phyloP scores from a whole-genome alignment of 1,140 invertebrate species.

The Geopemphigus sp. region DNA sequence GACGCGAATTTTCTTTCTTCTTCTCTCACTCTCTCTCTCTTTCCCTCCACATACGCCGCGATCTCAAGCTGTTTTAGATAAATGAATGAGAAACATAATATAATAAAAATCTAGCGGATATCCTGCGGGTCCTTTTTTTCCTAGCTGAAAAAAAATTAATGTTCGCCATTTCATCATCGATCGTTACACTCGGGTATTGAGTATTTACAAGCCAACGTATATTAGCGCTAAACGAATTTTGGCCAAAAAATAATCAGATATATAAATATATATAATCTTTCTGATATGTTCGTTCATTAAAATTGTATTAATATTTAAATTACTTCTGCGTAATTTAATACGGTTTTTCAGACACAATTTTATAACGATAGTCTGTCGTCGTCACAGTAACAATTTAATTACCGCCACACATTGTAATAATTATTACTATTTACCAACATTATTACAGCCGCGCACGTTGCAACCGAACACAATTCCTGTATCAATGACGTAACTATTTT shows the following conservation, averaged over 20 bases:
- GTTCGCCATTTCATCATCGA: background rate
- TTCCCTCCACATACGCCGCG: background rate
- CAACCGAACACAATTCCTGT: background rate
- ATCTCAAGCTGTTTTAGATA: constrained; percentile 33
- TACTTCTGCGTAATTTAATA: too few relatives aligned
- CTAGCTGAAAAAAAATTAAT: background rate
- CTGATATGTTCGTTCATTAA: too few relatives aligned
- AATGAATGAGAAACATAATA: constrained; percentile 11
- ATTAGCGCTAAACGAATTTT: too few relatives aligned
- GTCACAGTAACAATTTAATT: too few relatives aligned
- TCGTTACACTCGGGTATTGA: background rate
- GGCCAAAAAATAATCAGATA: too few relatives aligned
- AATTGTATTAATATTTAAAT: too few relatives aligned
- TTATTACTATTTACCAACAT: background rate
- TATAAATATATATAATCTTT: too few relatives aligned
- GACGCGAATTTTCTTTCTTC: background rate
- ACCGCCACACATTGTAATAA: too few relatives aligned
- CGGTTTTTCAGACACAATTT: too few relatives aligned
- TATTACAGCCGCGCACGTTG: background rate
- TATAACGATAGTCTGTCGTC: too few relatives aligned
- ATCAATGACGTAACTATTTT: background rate
- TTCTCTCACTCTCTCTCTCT: too few relatives aligned
- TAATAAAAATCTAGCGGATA: constrained; percentile 17
- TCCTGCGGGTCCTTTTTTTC: constrained; percentile 6
- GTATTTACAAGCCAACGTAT: too few relatives aligned